These are phyloP conservation scores for Gallinago stenura DNA, from an alignment of 2,797 vertebrate species.

Conservation along the genomic window DNA sequence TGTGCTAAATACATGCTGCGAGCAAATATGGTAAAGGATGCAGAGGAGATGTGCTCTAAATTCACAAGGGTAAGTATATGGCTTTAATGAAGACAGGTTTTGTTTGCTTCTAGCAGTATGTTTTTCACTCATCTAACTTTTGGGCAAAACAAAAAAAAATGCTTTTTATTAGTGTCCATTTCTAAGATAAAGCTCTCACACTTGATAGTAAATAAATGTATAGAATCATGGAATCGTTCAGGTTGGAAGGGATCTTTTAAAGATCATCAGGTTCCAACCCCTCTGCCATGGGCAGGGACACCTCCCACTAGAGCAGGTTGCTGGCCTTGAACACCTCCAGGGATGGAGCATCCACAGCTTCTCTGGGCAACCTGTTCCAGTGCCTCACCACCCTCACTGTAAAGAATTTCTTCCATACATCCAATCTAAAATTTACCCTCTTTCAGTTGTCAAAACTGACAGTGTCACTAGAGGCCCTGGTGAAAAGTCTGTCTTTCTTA, in stretches of 20 bases:
- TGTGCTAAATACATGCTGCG: constrained; percentile 84
- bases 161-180: background rate
- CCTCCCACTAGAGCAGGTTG: background rate
- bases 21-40: constrained; percentile 84
- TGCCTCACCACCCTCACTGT: background rate
- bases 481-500: background rate
- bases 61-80: constrained; percentile 80
- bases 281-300: accelerated
- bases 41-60: constrained; percentile 84
- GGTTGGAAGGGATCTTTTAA: background rate
- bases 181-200: background rate
- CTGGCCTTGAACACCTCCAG: background rate
- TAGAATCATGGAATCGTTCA: background rate
- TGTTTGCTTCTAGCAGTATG: background rate
- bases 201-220: background rate
- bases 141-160: background rate
- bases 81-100: background rate
- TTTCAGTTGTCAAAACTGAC: background rate
- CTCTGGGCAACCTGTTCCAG: background rate
- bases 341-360: background rate
- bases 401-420: background rate
- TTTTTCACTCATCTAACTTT: background rate
- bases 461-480: background rate
- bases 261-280: background rate
- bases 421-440: background rate